phyloP scores from a whole-genome alignment of 2,113 vertebrate genomes.

The Alligator mississippiensis region DNA sequence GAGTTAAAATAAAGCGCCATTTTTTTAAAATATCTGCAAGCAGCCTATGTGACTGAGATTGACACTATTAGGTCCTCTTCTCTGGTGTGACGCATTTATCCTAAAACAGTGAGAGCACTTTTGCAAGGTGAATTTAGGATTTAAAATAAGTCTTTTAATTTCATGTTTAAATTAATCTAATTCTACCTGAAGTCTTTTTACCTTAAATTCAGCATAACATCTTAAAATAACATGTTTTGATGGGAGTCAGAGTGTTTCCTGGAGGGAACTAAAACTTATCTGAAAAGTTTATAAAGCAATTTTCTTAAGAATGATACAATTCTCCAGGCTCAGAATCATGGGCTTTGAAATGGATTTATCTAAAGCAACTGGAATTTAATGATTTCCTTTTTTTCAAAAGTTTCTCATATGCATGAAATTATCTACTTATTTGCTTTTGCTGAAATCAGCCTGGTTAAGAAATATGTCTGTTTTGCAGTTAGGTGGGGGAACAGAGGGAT shows the following conservation, averaged over 20 bases:
- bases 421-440: background rate
- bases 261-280: background rate
- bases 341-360: background rate
- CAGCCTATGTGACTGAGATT: too few relatives aligned
- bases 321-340: background rate
- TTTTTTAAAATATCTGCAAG: too few relatives aligned
- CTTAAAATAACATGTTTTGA: background rate
- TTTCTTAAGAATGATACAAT: background rate
- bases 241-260: background rate
- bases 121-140: accelerated
- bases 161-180: background rate
- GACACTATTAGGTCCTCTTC: too few relatives aligned
- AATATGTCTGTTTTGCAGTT: too few relatives aligned
- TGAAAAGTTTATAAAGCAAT: accelerated
- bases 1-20: too few relatives aligned
- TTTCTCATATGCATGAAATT: background rate
- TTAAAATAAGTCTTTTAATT: background rate
- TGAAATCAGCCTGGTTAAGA: background rate
- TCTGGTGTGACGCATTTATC: background rate
- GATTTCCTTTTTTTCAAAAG: background rate
- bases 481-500: too few relatives aligned
- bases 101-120: background rate
- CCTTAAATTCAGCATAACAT: background rate
- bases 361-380: too few relatives aligned
- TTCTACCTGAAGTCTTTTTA: background rate